Conservation (phyloP, 2,888 invertebrate species). For the Koerneria pararmatus region DNA sequence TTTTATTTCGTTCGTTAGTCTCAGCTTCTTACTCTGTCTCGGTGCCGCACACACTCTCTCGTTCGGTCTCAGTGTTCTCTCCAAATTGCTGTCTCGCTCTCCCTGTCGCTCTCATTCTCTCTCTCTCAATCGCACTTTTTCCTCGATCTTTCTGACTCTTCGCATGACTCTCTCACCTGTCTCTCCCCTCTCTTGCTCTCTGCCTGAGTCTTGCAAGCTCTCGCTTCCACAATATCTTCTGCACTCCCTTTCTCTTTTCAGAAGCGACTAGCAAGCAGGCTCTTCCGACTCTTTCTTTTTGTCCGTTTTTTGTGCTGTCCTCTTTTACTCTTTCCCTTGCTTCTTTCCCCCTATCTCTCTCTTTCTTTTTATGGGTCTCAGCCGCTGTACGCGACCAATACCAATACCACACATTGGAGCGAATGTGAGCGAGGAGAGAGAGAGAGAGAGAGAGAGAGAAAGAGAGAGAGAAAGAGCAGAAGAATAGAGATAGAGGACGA, state of each 20-base stretch:
- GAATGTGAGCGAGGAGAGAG: not conserved
- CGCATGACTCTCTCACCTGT: too few relatives aligned
- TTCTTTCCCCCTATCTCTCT: not conserved
- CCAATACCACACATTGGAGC: not conserved
- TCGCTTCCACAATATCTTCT: not conserved
- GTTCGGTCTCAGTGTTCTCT: not conserved
- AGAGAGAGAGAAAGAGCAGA: conserved; percentile 6
- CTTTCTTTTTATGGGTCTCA: too few relatives aligned
- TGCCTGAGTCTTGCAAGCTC: conserved; percentile 5
- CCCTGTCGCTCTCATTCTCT: not conserved
- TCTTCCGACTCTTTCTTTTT: too few relatives aligned
- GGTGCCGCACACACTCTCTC: not conserved
- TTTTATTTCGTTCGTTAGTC: too few relatives aligned
- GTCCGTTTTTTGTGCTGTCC: too few relatives aligned
- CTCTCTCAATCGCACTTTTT: too few relatives aligned
- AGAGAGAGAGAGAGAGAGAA: conserved; percentile 1
- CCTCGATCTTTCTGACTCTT: too few relatives aligned
- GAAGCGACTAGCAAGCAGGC: too few relatives aligned
- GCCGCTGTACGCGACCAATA: conserved; percentile 3
- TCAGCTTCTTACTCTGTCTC: too few relatives aligned
- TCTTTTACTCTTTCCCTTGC: too few relatives aligned
- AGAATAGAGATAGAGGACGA: not conserved
- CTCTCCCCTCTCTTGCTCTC: not conserved
- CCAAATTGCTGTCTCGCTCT: not conserved
- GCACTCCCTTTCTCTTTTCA: too few relatives aligned